These are phyloP conservation scores for Limosa lapponica DNA, from an alignment of 2,797 vertebrate species.

Conservation along the genomic window DNA sequence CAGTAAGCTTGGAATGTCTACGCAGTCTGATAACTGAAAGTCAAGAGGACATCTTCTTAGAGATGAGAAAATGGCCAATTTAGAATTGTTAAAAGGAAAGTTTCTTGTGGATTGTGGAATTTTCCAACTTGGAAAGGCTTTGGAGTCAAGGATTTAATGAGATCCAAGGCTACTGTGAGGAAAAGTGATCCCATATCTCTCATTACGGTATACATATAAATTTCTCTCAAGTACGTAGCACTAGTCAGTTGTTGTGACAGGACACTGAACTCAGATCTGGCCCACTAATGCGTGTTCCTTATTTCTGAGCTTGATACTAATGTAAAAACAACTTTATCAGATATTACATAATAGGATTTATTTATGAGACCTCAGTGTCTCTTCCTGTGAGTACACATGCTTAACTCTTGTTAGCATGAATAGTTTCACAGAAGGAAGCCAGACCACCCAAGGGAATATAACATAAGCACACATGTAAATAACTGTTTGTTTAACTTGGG, in stretches of 20 bases:
- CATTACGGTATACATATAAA: not conserved
- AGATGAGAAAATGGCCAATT: not conserved
- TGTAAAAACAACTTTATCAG: constrained; percentile 60
- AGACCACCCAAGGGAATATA: constrained; percentile 48
- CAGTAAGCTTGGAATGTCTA: not conserved
- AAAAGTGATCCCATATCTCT: not conserved
- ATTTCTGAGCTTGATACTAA: not conserved
- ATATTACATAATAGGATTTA: constrained; percentile 54
- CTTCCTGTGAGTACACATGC: constrained; percentile 43
- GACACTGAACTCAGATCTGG: constrained; percentile 2
- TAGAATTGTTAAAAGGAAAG: not conserved
- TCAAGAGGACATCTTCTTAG: not conserved
- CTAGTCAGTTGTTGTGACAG: not conserved
- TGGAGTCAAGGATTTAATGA: not conserved
- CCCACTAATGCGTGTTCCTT: not conserved
- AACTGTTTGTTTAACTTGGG: not conserved
- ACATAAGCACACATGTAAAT: not conserved
- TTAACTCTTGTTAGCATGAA: constrained; percentile 7
- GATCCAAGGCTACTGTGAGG: not conserved
- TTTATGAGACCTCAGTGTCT: constrained; percentile 10
- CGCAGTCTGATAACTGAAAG: not conserved
- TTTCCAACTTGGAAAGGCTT: not conserved
- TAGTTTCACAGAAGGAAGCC: constrained; percentile 15
- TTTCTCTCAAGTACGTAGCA: not conserved
- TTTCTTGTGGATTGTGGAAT: not conserved